Evolutionary conservation across 2,797 vertebrate species (phyloP).

Genomic region (Aratinga solstitialis): DNA sequence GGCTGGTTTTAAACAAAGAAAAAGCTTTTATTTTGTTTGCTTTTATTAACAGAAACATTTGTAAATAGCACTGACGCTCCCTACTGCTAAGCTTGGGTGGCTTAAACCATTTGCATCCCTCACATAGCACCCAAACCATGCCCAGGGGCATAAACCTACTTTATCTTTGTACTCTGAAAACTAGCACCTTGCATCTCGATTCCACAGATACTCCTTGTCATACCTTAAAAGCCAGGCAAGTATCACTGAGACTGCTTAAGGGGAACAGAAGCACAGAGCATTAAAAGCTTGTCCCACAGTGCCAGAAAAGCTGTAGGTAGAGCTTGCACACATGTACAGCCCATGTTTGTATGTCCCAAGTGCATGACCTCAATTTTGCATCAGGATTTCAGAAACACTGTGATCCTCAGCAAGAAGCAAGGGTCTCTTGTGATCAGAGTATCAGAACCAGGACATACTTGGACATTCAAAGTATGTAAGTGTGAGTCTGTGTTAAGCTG

Average conservation of each 20-base stretch:
- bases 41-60: background rate
- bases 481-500: background rate
- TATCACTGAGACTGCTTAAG: background rate
- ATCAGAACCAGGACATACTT: background rate
- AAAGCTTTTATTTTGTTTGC: background rate
- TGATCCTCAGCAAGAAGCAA: background rate
- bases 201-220: background rate
- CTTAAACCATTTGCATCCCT: background rate
- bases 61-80: background rate
- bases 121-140: background rate
- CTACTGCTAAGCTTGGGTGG: background rate
- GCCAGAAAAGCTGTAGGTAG: background rate
- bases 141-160: background rate
- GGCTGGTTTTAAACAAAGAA: background rate
- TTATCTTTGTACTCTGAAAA: background rate
- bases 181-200: background rate
- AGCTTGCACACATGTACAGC: rapidly evolving
- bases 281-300: background rate
- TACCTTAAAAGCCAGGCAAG: background rate
- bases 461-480: background rate
- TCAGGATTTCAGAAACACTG: background rate
- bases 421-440: rapidly evolving
- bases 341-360: rapidly evolving
- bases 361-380: background rate
- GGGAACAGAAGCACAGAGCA: background rate